Conservation (phyloP, 2,113 vertebrate species). For the Tetrao urogallus region DNA sequence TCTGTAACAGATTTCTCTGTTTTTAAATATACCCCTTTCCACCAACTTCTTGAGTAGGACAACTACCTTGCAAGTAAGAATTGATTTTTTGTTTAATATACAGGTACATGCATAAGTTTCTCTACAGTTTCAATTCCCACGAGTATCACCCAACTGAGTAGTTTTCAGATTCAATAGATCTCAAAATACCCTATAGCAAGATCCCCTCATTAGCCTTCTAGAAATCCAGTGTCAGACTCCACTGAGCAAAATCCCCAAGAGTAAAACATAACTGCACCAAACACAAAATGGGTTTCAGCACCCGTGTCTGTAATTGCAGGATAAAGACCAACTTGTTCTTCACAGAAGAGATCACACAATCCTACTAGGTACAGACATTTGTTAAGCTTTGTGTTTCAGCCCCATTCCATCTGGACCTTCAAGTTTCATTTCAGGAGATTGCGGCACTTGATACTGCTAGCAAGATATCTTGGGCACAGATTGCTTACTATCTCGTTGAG, state of each 20-base stretch:
- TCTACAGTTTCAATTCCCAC: background rate
- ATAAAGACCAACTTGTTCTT: background rate
- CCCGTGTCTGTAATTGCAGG: background rate
- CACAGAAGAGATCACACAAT: background rate
- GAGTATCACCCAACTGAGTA: background rate
- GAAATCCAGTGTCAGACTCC: background rate
- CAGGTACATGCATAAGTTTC: background rate
- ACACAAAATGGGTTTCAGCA: background rate
- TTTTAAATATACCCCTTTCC: background rate
- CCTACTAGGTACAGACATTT: background rate
- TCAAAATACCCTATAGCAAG: background rate
- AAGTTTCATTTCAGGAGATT: background rate
- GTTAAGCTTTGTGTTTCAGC: background rate
- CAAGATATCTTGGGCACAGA: background rate
- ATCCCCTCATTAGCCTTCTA: background rate
- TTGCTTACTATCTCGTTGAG: background rate
- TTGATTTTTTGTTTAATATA: background rate
- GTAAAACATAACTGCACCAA: background rate
- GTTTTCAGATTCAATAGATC: background rate
- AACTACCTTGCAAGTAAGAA: background rate
- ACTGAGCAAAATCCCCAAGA: background rate
- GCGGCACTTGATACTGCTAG: background rate
- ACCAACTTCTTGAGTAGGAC: too few species aligned
- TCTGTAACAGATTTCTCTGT: background rate
- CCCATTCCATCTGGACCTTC: background rate